Evolutionary conservation across 2,888 invertebrate species (phyloP).

Genomic region (Spisula solida): DNA sequence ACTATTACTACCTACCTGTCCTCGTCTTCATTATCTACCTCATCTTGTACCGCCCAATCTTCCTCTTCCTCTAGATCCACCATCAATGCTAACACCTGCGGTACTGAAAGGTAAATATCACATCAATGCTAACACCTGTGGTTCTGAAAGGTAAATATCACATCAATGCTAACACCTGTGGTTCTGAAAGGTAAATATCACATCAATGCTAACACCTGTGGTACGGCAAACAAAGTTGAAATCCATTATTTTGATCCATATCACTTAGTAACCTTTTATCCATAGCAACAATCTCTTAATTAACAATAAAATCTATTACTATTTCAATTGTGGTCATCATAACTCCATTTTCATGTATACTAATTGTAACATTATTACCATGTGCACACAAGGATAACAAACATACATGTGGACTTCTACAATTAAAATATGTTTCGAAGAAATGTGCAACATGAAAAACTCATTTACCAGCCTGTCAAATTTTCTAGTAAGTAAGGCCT

Average conservation of each 20-base stretch:
- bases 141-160: conserved; percentile 90
- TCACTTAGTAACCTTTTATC: too few species aligned
- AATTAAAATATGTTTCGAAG: too few species aligned
- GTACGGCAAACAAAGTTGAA: conserved; percentile 85
- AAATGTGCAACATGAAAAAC: too few species aligned
- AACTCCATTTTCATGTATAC: too few species aligned
- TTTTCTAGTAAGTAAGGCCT: too few species aligned
- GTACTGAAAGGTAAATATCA: conserved; percentile 90
- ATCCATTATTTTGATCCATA: neutral
- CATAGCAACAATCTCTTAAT: too few species aligned
- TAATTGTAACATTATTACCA: too few species aligned
- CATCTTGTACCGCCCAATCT: conserved; percentile 94
- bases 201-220: conserved; percentile 92
- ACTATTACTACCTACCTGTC: conserved; percentile 89
- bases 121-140: conserved; percentile 92
- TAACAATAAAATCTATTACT: too few species aligned
- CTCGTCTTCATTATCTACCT: conserved; percentile 96
- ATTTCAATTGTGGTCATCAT: too few species aligned
- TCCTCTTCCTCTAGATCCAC: conserved; percentile 87
- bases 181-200: conserved; percentile 90
- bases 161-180: conserved; percentile 92
- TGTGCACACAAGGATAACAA: too few species aligned
- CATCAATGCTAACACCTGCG: conserved; percentile 92
- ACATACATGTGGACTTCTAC: too few species aligned
- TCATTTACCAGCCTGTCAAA: too few species aligned